These are phyloP conservation scores for Caranx melampygus DNA, from an alignment of 2,113 vertebrate genomes.

Conservation along the genomic window DNA sequence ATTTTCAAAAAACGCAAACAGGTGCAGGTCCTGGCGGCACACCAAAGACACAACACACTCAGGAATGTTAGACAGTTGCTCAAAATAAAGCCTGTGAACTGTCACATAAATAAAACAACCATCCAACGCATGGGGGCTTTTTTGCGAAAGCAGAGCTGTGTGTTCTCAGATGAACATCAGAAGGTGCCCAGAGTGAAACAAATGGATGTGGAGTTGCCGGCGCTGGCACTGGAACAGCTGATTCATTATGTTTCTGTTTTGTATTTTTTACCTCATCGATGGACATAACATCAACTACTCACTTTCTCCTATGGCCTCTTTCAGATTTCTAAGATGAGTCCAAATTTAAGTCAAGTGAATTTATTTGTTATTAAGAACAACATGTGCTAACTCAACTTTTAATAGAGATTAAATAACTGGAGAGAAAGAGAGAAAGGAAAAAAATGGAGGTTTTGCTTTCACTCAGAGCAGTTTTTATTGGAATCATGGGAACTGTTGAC, in stretches of 20 bases:
- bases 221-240: background rate
- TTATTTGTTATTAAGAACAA: background rate
- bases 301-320: background rate
- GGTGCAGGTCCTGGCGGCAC: slow-evolving; percentile 50
- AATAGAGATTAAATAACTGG: background rate
- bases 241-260: background rate
- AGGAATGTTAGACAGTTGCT: slow-evolving; percentile 1
- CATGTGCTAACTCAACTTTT: background rate
- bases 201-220: slow-evolving; percentile 1
- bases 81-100: slow-evolving; percentile 29
- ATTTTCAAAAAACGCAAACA: slow-evolving; percentile 57
- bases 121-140: background rate
- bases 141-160: slow-evolving; percentile 25
- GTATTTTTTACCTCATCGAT: background rate
- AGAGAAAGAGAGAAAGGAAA: background rate
- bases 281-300: background rate
- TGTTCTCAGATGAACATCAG: slow-evolving; percentile 8
- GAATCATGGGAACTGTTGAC: background rate
- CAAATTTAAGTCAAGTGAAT: background rate
- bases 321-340: background rate
- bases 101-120: slow-evolving; percentile 50
- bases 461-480: background rate
- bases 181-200: slow-evolving; percentile 16
- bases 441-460: too few relatives aligned
- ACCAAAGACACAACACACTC: slow-evolving; percentile 30